Base-by-base conservation (phyloP, 2,113 vertebrate genomes). In the Sisor rabdophorus region DNA sequence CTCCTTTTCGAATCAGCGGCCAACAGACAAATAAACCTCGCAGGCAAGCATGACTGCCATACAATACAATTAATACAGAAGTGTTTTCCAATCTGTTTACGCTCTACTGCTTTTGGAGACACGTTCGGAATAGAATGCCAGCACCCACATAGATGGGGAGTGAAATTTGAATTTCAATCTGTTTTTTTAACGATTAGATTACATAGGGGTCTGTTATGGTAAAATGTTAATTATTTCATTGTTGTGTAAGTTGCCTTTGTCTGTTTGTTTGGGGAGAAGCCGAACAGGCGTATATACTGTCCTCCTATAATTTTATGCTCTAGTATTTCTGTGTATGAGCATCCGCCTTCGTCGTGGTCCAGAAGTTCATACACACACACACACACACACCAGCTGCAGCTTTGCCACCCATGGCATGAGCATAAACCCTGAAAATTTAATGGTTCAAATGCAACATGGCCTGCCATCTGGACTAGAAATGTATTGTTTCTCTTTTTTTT, bases 341-440 rank as follows among this genome's bases (percentile, higher is more conserved):
- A 92, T 91, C 87, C 90, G 88, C 86, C 86, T 79, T 81, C 81
- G 88, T 87, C 80, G 86, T 89, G 88, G 87, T 90, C 87, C 88
- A 87, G 84, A 87, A 86, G 26, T 84, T 67, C 72, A 84, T 83
- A n/a, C 47, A 79, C 63, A 74, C 52, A 59, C 56, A 65, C 69
- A 73, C 64, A 71, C 61, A 40, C 69, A 76, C 63, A 44, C 67
- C 91, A 92, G 89, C 85, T 91, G 91, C 85, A 89, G 84, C 85
- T 82, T 87, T 86, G 85, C 87, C 86, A 90, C 87, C 90, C 90
- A 81, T 90, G 88, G 86, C 88, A 91, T 75, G 82, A 82, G 82
- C 85, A 87, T 86, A 91, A 88, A 86, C 87, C 89, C 87, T 83
- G 71, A 79, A 87, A 90, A 91, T 91, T 89, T 90, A 89, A 90